phyloP scores from a whole-genome alignment of 2,113 vertebrate species.

The Pogonocichla stellata region DNA sequence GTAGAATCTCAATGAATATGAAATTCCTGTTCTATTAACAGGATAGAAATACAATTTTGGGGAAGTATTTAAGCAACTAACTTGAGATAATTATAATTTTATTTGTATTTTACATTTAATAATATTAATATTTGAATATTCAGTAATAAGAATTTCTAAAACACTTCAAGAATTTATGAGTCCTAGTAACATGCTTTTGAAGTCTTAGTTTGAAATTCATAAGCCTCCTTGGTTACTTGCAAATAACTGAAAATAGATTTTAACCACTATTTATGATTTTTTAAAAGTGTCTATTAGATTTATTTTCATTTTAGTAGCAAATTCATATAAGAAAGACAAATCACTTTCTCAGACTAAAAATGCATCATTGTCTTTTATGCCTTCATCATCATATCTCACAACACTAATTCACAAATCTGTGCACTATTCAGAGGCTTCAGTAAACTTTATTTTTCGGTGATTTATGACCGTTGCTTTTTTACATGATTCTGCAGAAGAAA shows the following conservation, averaged over 20 bases:
- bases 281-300: background rate
- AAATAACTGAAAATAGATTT: background rate
- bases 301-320: constrained; percentile 19
- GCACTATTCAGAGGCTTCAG: background rate
- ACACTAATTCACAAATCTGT: background rate
- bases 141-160: background rate
- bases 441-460: constrained; percentile 10
- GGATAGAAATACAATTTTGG: background rate
- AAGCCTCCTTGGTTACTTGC: background rate
- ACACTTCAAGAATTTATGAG: background rate
- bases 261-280: background rate
- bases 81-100: background rate
- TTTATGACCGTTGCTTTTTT: constrained; percentile 1
- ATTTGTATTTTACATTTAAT: background rate
- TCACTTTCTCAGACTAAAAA: background rate
- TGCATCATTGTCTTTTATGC: constrained; percentile 7
- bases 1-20: background rate
- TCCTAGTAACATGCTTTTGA: background rate
- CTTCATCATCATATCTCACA: background rate
- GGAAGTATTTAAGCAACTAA: background rate
- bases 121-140: background rate
- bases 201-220: background rate
- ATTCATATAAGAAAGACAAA: constrained; percentile 2
- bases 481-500: background rate
- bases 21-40: background rate